These are phyloP conservation scores for Caligus rogercresseyi DNA, from an alignment of 1,140 invertebrate genomes.

Conservation along the genomic window DNA sequence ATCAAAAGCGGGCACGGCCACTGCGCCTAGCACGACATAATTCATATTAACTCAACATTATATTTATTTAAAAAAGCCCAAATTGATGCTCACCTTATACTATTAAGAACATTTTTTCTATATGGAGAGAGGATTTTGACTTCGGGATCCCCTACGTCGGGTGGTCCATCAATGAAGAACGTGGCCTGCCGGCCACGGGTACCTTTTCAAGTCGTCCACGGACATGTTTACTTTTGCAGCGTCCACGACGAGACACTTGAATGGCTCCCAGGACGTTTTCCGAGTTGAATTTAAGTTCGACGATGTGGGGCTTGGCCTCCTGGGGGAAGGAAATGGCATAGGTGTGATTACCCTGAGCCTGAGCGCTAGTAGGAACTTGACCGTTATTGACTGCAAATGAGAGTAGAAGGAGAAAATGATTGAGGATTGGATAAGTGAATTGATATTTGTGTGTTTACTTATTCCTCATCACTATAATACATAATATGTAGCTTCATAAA, in stretches of 20 bases:
- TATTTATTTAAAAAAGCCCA: too few relatives aligned
- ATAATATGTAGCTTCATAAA: too few relatives aligned
- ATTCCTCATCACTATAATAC: too few relatives aligned
- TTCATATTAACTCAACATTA: too few relatives aligned
- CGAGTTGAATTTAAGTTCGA: slow-evolving; percentile 85
- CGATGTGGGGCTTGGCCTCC: slow-evolving; percentile 68
- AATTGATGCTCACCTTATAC: slow-evolving; percentile 11
- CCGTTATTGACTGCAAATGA: slow-evolving; percentile 59
- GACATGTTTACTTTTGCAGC: slow-evolving; percentile 54
- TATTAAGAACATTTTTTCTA: slow-evolving; percentile 7
- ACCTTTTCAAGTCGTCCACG: slow-evolving; percentile 67
- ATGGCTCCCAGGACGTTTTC: slow-evolving; percentile 73
- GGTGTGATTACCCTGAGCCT: slow-evolving; percentile 78
- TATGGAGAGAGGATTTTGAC: slow-evolving; percentile 26
- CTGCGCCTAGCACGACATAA: too few relatives aligned
- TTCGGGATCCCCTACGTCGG: slow-evolving; percentile 53
- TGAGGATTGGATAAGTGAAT: too few relatives aligned
- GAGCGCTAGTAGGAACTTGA: slow-evolving; percentile 79
- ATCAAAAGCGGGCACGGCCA: too few relatives aligned
- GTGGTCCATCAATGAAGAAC: slow-evolving; percentile 59
- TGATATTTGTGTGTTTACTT: too few relatives aligned
- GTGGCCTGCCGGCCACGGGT: slow-evolving; percentile 61
- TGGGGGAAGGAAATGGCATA: slow-evolving; percentile 94
- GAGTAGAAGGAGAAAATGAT: too few relatives aligned
- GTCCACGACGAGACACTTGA: slow-evolving; percentile 47